Base-by-base conservation (phyloP, 2,113 vertebrate genomes). In the Rallus limicola region DNA sequence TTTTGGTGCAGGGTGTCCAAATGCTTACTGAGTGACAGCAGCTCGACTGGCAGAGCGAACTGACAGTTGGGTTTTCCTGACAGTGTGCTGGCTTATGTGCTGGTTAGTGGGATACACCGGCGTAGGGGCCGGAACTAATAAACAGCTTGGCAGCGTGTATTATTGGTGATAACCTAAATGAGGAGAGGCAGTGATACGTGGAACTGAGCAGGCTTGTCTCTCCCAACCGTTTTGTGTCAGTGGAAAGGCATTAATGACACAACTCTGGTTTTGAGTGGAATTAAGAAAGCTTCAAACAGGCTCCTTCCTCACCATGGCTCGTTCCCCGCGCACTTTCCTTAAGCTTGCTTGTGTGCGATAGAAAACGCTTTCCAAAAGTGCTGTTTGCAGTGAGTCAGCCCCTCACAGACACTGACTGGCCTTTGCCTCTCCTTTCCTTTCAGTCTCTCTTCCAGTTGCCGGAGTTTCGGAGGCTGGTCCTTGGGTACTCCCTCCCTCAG, bases 381-480 rank as follows among this genome's bases (percentile, higher is more conserved):
- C 44, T 46, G 8, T 46, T 46, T 34, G 55, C 24, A 26, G 21
- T 5, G 64, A 56, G 53, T 44, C 13, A 13, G 5, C 1, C 36
- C 55, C 21, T 34, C 18, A 1, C n/a, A 21, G 72, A 2, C 15
- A 18, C 34, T 78, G 74, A 82, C 62, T 8, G 1, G 23, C 60
- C 40, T 63, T 84, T 50, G 8, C 65, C 25, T 91, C 24, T 88
- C 63, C 69, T 89, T 71, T 86, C 77, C 24, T 97, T 95, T 53
- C 97, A 99, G 99, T 99, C 99, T 33, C 98, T 99, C 62, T 99
- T 99, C 96, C 99, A 99, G 93, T 97, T 99, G 96, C 98, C 99
- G 6, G 98, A 99, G 56, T 99, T 99, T 95, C 98, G 99, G 92
- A 98, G 98, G 60, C 98, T 99, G 70, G 99, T 99, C 76, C 99